Evolutionary conservation across 2,797 vertebrate genomes (phyloP).

Genomic region (Sylvia borin): DNA sequence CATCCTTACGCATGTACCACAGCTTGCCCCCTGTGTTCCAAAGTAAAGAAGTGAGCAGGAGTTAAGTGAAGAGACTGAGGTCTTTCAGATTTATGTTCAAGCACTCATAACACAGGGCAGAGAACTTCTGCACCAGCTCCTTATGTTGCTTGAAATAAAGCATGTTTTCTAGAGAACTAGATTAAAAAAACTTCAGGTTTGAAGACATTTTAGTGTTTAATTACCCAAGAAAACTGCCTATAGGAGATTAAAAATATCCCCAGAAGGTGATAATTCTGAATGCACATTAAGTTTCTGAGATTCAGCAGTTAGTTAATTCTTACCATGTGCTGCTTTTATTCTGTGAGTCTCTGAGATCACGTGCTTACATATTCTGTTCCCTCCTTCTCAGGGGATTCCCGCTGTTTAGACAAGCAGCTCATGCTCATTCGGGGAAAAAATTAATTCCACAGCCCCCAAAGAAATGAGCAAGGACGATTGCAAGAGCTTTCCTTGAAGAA

Average conservation of each 20-base stretch:
- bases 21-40: background rate
- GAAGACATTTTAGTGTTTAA: background rate
- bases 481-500: background rate
- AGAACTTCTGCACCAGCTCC: background rate
- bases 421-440: background rate
- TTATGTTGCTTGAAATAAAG: background rate
- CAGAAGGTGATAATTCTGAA: slow-evolving; percentile 8
- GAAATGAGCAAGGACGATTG: background rate
- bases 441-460: background rate
- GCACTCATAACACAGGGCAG: background rate
- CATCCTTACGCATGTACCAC: background rate
- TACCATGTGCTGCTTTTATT: slow-evolving; percentile 33
- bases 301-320: slow-evolving; percentile 38
- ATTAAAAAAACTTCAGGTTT: background rate
- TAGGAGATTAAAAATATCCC: background rate
- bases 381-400: slow-evolving; percentile 32
- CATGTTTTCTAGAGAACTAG: background rate
- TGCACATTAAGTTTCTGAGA: slow-evolving; percentile 2
- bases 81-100: background rate
- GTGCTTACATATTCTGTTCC: background rate
- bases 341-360: background rate
- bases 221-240: background rate
- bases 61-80: background rate
- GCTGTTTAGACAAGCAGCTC: background rate
- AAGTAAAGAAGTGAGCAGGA: background rate